Evolutionary conservation across 2,888 invertebrate genomes (phyloP).

Genomic region (Plagiodera versicolora): DNA sequence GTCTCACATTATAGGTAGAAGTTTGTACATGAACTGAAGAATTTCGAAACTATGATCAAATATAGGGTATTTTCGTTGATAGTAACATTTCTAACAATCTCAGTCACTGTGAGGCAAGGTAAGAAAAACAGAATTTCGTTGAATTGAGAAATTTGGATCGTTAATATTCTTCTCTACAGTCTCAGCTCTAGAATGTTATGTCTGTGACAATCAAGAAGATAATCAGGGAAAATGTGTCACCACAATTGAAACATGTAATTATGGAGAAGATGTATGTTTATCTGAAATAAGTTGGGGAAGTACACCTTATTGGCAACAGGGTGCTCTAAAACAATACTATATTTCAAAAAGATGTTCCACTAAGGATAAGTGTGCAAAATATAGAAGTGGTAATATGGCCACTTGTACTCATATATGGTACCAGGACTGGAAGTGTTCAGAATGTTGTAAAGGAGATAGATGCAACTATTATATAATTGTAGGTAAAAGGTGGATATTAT

Average conservation of each 20-base stretch:
- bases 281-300: constrained; percentile 94
- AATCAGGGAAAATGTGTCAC: constrained; percentile 91
- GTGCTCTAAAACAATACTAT: constrained; percentile 90
- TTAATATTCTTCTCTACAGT: too few species aligned
- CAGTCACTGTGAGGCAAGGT: background rate
- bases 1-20: too few species aligned
- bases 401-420: constrained; percentile 92
- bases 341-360: constrained; percentile 89
- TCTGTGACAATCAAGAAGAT: constrained; percentile 89
- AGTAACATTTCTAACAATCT: background rate
- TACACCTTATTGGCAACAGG: constrained; percentile 94
- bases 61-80: background rate
- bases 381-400: constrained; percentile 70
- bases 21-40: too few species aligned
- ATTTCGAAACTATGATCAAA: background rate
- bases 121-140: background rate
- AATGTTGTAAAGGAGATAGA: constrained; percentile 93
- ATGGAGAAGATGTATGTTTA: constrained; percentile 82
- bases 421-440: constrained; percentile 94
- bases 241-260: constrained; percentile 88
- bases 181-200: constrained; percentile 86
- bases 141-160: too few species aligned
- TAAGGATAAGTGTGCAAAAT: constrained; percentile 74
- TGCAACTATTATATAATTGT: constrained; percentile 96
- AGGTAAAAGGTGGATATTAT: constrained; percentile 53